Evolutionary conservation across 1,140 invertebrate genomes (phyloP).

Genomic region (Calliopsis andreniformis): DNA sequence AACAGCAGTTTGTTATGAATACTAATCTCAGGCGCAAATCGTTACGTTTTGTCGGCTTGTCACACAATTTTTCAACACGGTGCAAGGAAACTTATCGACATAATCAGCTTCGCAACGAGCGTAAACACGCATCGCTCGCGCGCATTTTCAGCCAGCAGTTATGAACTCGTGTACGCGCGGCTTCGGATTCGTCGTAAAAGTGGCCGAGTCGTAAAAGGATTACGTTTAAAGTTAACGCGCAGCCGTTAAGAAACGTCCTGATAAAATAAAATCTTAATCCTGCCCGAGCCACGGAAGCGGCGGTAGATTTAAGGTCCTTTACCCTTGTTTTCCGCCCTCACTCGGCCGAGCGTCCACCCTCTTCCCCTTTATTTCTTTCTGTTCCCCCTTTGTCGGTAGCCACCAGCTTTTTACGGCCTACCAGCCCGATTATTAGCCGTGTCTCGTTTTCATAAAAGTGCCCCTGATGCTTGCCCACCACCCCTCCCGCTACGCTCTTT

Average conservation of each 20-base stretch:
- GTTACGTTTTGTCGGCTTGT: too few relatives aligned
- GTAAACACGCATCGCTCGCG: slow-evolving; percentile 35
- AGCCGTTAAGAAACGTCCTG: slow-evolving; percentile 65
- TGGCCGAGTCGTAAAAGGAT: slow-evolving; percentile 71
- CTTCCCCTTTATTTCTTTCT: slow-evolving; percentile 17
- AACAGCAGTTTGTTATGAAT: too few relatives aligned
- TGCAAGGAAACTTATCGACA: not conserved
- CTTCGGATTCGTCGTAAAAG: slow-evolving; percentile 67
- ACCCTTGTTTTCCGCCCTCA: slow-evolving; percentile 37
- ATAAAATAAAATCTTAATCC: slow-evolving; percentile 79
- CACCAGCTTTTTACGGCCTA: slow-evolving; percentile 46
- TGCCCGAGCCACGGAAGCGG: slow-evolving; percentile 53
- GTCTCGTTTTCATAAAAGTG: slow-evolving; percentile 40
- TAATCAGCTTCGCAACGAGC: not conserved
- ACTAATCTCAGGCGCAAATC: too few relatives aligned
- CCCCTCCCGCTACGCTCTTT: not conserved
- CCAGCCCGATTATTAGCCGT: slow-evolving; percentile 52
- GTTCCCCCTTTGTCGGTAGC: slow-evolving; percentile 14
- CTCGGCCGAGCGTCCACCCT: slow-evolving; percentile 3
- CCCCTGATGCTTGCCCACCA: too few relatives aligned
- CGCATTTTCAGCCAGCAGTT: slow-evolving; percentile 25
- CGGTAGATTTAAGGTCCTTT: slow-evolving; percentile 71
- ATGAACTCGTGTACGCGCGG: slow-evolving; percentile 15
- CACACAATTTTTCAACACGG: slow-evolving; percentile 8
- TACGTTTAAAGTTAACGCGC: slow-evolving; percentile 73